A percentile compares a stretch with the other conserved stretches of the same genome.
These are phyloP conservation scores for Troilus luridus DNA, from an alignment of 2,888 invertebrate genomes.

Conservation along the genomic window DNA sequence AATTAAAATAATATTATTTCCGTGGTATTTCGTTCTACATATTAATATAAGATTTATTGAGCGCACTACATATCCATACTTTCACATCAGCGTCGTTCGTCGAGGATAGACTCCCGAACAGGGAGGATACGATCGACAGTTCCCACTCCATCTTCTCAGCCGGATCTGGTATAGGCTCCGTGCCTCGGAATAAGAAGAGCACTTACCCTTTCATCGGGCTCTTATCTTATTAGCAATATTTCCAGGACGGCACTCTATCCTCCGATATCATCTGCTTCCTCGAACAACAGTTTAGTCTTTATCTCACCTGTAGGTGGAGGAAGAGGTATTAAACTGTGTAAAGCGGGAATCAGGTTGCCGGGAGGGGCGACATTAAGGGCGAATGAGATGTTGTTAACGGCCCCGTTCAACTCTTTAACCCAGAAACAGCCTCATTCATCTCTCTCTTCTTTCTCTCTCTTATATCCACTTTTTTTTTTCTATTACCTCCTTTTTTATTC, in stretches of 20 bases:
- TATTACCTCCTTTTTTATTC: neutral
- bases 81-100: too few relatives aligned
- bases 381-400: slow-evolving; percentile 25
- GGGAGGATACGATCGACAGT: neutral
- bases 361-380: neutral
- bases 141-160: neutral
- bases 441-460: neutral
- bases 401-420: slow-evolving; percentile 32
- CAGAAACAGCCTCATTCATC: slow-evolving; percentile 11
- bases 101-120: neutral
- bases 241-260: neutral
- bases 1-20: too few relatives aligned
- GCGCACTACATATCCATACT: too few relatives aligned
- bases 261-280: neutral
- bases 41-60: too few relatives aligned
- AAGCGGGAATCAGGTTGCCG: neutral
- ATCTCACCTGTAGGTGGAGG: neutral
- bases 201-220: neutral
- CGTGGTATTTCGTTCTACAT: too few relatives aligned
- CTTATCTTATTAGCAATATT: slow-evolving; percentile 31
- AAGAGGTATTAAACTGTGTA: neutral
- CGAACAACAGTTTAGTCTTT: slow-evolving; percentile 20
- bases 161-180: neutral
- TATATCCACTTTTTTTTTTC: neutral
- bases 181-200: neutral